Evolutionary conservation across 2,888 invertebrate species (phyloP), one percentile per base, ranked within the genome.

Genomic region (Leptogaster cylindrica): DNA sequence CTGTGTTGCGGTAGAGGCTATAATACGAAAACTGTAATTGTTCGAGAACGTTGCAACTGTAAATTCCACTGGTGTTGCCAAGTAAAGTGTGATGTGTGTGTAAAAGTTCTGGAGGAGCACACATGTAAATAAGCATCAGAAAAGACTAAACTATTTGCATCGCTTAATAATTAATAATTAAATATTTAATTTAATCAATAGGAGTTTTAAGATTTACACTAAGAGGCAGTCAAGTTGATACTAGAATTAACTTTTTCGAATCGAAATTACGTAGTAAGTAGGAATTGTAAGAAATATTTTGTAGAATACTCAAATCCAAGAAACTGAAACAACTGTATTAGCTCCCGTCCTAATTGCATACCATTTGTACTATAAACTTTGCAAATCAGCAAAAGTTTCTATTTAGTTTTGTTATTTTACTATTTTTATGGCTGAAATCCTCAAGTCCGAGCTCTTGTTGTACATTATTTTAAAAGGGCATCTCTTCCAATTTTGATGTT

Each of bases 61-160:
- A 91, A 91, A 80, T 97, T 97, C 82, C 92, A 93, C 79, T 97
- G 96, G 96, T 97, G 97, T 84, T 97, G 97, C 83, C 88, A 90
- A 77, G 96, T 97, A 70, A 88, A 91, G 77, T 97, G 96, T 83
- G 91, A 93, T 82, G 90, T 90, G 63, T 97, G 97, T 82, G 86
- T 89, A 74, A 85, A 85, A 73, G 87, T 85, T 76, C 84, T 89
- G 68, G 92, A 95, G 77, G 84, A 90, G 64, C 90, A 94, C 78
- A 92, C 93, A 70, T 95, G 95, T 86, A 95, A 95, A 86, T 95
- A 85, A 83, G 36, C 25, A 39, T 55, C 55, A 18, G 28, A 50
- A 33, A 58, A 12, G 25, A 58, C 58, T 20, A 41, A 39, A 58
- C 20, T 25, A 5, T 46, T 23, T n/a, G n/a, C n/a, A 58, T 16